Conservation (phyloP, 2,888 invertebrate species). For the Melanotus villosus region DNA sequence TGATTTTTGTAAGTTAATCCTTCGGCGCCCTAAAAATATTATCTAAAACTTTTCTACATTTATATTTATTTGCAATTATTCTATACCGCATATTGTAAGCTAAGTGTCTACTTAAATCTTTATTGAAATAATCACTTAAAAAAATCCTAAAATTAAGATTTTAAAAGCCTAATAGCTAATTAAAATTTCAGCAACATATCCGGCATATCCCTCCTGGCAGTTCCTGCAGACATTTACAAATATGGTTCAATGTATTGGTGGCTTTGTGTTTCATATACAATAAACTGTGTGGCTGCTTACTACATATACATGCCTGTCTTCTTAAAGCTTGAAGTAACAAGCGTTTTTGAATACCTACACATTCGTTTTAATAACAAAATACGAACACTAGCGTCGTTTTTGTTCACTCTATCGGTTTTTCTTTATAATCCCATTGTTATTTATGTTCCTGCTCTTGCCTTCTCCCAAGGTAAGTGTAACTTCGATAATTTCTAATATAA, state of each 20-base stretch:
- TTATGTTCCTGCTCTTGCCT: conserved; percentile 76
- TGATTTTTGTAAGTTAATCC: too few relatives aligned
- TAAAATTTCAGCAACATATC: conserved; percentile 77
- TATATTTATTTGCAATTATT: too few relatives aligned
- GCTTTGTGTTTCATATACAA: conserved; percentile 66
- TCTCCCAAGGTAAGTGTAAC: conserved; percentile 72
- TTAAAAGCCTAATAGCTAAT: too few relatives aligned
- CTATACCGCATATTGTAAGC: too few relatives aligned
- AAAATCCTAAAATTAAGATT: too few relatives aligned
- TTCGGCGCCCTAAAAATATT: too few relatives aligned
- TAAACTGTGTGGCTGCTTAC: conserved; percentile 59
- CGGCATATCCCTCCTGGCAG: conserved; percentile 80
- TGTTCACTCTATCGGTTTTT: conserved; percentile 72
- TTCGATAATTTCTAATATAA: too few relatives aligned
- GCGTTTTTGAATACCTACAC: conserved; percentile 76
- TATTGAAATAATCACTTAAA: too few relatives aligned
- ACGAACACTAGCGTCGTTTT: conserved; percentile 71
- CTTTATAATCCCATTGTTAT: conserved; percentile 75
- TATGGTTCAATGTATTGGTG: conserved; percentile 77
- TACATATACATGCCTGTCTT: conserved; percentile 59
- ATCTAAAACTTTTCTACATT: too few relatives aligned
- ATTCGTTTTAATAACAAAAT: conserved; percentile 73
- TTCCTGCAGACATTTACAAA: conserved; percentile 82
- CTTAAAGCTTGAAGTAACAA: conserved; percentile 76
- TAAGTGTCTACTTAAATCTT: too few relatives aligned